Conservation (phyloP, 2,797 vertebrate genomes). For the Anniella stebbinsi region DNA sequence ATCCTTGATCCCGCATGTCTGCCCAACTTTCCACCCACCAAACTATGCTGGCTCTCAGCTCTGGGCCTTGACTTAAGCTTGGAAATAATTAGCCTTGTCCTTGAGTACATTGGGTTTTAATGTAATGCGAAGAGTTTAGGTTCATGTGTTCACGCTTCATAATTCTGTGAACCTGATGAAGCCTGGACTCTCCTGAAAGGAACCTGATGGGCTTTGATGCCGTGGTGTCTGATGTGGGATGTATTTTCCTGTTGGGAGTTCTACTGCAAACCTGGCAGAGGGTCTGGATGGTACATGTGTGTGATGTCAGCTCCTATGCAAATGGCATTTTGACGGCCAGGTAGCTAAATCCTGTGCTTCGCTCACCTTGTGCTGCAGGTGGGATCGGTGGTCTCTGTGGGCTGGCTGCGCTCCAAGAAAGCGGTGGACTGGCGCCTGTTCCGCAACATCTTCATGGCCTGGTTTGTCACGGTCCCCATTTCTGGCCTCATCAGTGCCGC, state of each 20-base stretch:
- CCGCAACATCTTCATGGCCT: constrained; percentile 97
- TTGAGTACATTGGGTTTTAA: neutral
- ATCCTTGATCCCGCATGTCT: neutral
- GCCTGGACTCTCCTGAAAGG: neutral
- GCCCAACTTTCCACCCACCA: too few relatives aligned
- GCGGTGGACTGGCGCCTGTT: constrained; percentile 95
- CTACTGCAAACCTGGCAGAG: neutral
- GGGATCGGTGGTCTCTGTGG: constrained; percentile 94
- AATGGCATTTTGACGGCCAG: neutral
- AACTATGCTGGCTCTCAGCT: neutral
- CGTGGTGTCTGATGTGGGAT: neutral
- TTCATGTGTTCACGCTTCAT: neutral
- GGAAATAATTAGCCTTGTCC: neutral
- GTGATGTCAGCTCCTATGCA: neutral
- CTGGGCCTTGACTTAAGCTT: neutral
- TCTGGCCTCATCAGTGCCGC: constrained; percentile 93
- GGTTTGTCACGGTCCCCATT: constrained; percentile 97
- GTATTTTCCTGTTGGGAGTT: too few relatives aligned
- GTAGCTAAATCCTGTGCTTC: neutral
- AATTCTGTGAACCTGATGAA: neutral
- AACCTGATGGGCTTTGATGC: neutral
- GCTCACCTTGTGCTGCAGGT: constrained; percentile 81
- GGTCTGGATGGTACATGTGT: too few relatives aligned
- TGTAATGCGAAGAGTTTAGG: neutral
- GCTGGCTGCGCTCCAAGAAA: constrained; percentile 95